Conservation (phyloP, 2,113 vertebrate genomes). For the Rhea pennata region DNA sequence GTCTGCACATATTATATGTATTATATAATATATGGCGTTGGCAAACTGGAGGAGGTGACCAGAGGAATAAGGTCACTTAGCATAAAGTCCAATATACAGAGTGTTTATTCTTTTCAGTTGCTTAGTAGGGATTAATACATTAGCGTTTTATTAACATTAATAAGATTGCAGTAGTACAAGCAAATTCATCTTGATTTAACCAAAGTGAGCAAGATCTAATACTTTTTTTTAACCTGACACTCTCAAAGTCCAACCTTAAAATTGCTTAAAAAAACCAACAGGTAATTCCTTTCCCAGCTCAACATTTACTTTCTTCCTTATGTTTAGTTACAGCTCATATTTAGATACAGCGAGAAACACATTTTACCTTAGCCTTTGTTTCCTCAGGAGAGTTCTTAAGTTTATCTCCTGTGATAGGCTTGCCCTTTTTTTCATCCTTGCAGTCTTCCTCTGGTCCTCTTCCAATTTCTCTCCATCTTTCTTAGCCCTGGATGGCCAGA, state of each 20-base stretch:
- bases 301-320: neutral
- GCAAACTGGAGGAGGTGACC: neutral
- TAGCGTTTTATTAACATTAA: neutral
- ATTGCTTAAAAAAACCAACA: too few species aligned
- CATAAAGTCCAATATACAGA: neutral
- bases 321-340: neutral
- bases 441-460: neutral
- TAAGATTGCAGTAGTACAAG: neutral
- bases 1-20: neutral
- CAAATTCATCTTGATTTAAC: neutral
- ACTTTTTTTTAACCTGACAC: neutral
- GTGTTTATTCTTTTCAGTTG: neutral
- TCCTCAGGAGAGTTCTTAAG: neutral
- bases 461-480: neutral
- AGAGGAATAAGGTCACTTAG: neutral
- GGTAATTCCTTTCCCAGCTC: neutral
- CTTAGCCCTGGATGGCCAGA: neutral
- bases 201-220: neutral
- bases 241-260: neutral
- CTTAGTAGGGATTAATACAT: too few species aligned
- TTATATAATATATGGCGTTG: neutral
- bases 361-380: fast-evolving
- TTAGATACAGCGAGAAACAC: neutral
- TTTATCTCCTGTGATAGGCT: neutral
- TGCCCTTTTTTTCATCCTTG: neutral